Base-by-base conservation (phyloP, 2,797 vertebrate species). In the Helostoma temminkii region DNA sequence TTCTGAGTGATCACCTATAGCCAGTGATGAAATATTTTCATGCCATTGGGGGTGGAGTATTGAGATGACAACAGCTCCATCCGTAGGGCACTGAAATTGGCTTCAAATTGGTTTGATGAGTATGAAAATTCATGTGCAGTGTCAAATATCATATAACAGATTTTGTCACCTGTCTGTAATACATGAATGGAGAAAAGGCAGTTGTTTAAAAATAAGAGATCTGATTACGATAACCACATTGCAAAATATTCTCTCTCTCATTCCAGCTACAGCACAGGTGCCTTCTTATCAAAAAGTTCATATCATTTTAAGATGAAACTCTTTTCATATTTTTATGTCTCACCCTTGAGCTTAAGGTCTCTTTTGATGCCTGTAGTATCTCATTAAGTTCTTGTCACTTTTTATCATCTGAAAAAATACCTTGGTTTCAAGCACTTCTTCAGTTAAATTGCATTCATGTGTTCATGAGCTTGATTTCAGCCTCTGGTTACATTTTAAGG, bases 341-440 rank as follows among this genome's bases (percentile, higher is more conserved):
- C 74, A 74, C 56, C 72, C 18, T 58, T 60, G 56, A 52, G 57
- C 41, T 71, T 68, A 47, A 67, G 37, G 46, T 63, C 43, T 73
- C 74, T 63, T 80, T 81, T 81, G 73, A 86, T 72, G 76, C 80
- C 66, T 60, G 61, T 45, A 78, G 61, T 30, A 70, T 78, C 80
- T 85, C 60, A 64, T 83, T 80, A 76, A 61, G 78, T 67, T 62
- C 70, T 52, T 76, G 68, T 74, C 80, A 66, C 48, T 80, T 74
- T 74, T 54, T 66, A 61, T 63, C 25, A 6, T 49, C 5, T 7
- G 1, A 22, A 26, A 81, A 79, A 79, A 78, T 41, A 45, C 45
- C 54, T 83, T 71, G 71, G 77, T 75, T 73, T 81, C 47, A 21
- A 48, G 67, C 64, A 45, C 54, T 53, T 67, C 28, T 36, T 66